Percentiles rank a stretch among this genome's conserved stretches.
Conservation (phyloP, 2,113 vertebrate genomes). For the Elaphurus davidianus region DNA sequence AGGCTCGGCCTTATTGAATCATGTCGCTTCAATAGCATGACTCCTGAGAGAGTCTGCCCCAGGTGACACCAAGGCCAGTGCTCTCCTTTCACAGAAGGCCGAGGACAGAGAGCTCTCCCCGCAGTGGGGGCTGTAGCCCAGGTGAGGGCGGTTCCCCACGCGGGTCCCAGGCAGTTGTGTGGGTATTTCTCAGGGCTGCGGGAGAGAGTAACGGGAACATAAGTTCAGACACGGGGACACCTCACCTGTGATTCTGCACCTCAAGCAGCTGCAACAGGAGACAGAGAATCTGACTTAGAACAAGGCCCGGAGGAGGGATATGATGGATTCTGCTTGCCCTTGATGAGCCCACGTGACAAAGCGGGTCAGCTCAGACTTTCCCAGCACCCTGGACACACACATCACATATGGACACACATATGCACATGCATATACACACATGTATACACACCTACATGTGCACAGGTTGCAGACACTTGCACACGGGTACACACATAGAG, state of each 20-base stretch:
- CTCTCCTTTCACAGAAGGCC: too few relatives aligned
- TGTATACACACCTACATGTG: not conserved
- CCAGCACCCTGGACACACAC: rapidly evolving
- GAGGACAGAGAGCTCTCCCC: not conserved
- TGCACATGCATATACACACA: not conserved
- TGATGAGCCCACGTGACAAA: rapidly evolving
- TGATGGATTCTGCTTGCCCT: rapidly evolving
- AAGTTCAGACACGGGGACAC: rapidly evolving
- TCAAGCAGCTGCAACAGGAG: rapidly evolving
- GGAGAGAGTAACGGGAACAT: rapidly evolving
- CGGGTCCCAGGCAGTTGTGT: rapidly evolving
- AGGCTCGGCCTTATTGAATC: not conserved
- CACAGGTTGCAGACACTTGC: not conserved
- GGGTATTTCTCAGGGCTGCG: rapidly evolving
- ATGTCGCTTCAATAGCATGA: too few relatives aligned
- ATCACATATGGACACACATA: not conserved
- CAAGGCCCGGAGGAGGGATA: too few relatives aligned
- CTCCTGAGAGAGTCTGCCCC: not conserved
- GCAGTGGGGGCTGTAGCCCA: rapidly evolving
- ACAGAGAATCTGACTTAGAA: not conserved
- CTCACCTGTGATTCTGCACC: rapidly evolving
- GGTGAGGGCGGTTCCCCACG: rapidly evolving
- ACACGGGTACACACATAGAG: not conserved
- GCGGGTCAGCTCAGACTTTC: not conserved
- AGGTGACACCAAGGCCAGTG: rapidly evolving